Conservation (phyloP, 1,140 invertebrate species). For the Scylla paramamosain region DNA sequence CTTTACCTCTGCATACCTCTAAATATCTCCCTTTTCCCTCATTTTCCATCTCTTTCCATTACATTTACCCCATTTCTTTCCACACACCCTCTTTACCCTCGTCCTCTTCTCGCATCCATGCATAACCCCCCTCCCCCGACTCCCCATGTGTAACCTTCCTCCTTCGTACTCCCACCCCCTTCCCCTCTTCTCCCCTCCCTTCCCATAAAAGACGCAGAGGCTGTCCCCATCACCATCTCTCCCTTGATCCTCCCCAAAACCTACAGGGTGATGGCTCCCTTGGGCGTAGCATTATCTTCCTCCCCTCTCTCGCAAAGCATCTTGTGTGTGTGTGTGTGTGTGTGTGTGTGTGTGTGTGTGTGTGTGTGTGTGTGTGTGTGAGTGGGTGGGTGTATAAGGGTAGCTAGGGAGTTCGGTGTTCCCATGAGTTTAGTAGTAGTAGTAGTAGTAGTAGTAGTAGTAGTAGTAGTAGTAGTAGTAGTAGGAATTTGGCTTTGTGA, state of each 20-base stretch:
- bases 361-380: too few species aligned
- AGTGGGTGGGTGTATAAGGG: neutral
- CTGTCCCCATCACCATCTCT: constrained; percentile 10
- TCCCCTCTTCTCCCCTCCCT: neutral
- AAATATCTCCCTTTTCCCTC: too few species aligned
- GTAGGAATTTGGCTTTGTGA: neutral
- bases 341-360: neutral
- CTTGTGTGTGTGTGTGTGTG: neutral
- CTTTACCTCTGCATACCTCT: too few species aligned
- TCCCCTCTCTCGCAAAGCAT: neutral
- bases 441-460: neutral
- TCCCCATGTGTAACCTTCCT: neutral
- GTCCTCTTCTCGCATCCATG: neutral
- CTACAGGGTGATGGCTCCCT: neutral
- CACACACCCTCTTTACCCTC: too few species aligned
- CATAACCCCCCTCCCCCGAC: neutral
- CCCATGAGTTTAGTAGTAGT: neutral
- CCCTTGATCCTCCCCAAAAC: neutral
- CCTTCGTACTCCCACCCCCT: neutral
- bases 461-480: constrained; percentile 23
- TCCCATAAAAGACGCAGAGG: neutral
- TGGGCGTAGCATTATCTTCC: neutral
- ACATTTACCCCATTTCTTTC: too few species aligned
- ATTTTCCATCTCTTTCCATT: too few species aligned
- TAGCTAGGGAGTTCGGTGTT: neutral